Evolutionary conservation across 2,888 invertebrate species (phyloP), one percentile per base, ranked within the genome.

Genomic region (Diadegma fenestrale): DNA sequence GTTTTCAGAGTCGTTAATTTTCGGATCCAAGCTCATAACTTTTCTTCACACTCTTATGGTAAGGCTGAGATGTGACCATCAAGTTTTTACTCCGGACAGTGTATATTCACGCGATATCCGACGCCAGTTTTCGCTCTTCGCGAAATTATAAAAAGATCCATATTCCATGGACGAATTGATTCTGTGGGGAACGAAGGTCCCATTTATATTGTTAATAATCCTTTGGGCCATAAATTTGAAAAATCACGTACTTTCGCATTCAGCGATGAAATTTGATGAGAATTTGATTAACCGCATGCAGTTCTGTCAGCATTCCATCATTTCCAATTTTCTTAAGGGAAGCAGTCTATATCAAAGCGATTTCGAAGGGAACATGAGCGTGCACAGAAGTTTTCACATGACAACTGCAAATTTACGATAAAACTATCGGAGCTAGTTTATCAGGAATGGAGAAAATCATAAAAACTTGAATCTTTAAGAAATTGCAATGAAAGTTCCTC

Each of bases 1-100:
- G 68, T 80, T 86, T 82, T 83, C 69, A 54, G 22, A 51, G 82
- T 69, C 82, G 76, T 86, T 86, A 80, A 86, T 86, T 86, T 86
- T 77, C 80, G 77, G 77, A 72, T 54, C 26, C 72, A n/a, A 58
- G 22, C 77, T 77, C 73, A 77, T 85, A 85, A 85, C 72, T 85
- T 77, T 80, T 71, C 22, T 22, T 63, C 48, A 30, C 48, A 37
- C 63, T 76, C 19, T 48, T 64, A 26, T 6, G 14, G 30, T 17
- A 37, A 63, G 22, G 22, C 22, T 43, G 19, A 19, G 19, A 19
- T 26, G 68, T 37, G 37, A 22, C 8, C 14, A 22, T 22, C 6
- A 33, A 41, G 45, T 19, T 51, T 51, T 37, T 72, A 37, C 54
- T 72, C 30, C 45, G 19, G 10, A 14, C 19, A 51, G 19, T 51